Base-by-base conservation (phyloP, 1,140 invertebrate genomes). In the Diorhabda elongata region DNA sequence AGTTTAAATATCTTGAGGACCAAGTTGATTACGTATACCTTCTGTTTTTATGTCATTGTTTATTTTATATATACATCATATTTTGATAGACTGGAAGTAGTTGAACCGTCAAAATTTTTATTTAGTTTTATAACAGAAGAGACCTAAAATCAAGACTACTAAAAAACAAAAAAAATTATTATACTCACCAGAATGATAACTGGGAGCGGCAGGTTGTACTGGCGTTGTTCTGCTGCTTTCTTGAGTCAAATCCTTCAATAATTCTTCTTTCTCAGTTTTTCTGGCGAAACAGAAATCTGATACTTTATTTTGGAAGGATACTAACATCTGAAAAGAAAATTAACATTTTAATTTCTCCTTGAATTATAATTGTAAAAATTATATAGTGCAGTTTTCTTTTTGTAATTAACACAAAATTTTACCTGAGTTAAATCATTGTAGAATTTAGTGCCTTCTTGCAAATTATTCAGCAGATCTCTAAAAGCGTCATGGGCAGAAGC, bases 271-370 rank as follows among this genome's bases (percentile, higher is more conserved):
- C 82, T 99, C 98, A 1, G 97, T 98, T 84, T 98, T 97, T 4
- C 98, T 91, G 44, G 98, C 98, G 83, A 99, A 99, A 81, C 96
- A 98, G 83, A 96, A 99, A 83, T 99, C 98, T 2, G 91, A 91
- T 75, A 99, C 93, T 84, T 99, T 99, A 81, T 94, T 97, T 87
- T 99, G 98, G 81, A 98, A 96, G 44, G 91, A 90, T 4, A 99
- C 88, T 76, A 99, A 84, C 69, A 99, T 81, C 87, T 97, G 85
- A 57, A 79, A 78, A 74, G 73, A 8, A 76, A 56, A 66, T 45
- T 11, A 52, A 52, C 2, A 52, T 52, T 2, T 52, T 4, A 52
- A 52, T 6, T 26, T 26, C 26, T 26, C 26, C 1, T 26, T 26
- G 26, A 26, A 26, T 26, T 26, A 26, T 26, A 26, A 26, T 26